Base-by-base conservation (phyloP, 2,888 invertebrate genomes). In the Craniophora ligustri region DNA sequence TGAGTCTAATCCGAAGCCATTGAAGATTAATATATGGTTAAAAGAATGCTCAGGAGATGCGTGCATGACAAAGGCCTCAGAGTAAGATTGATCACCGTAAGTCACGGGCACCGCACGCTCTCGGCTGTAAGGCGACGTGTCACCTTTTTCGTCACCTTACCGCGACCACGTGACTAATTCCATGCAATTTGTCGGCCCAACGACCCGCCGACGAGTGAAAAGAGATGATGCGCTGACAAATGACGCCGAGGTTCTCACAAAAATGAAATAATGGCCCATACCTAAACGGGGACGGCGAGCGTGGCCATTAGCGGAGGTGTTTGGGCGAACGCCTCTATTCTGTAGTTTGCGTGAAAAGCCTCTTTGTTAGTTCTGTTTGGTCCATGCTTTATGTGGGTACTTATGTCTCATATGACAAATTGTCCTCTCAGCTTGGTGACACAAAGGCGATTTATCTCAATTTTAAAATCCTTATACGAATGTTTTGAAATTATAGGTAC, bases 131-230 rank as follows among this genome's bases (percentile, higher is more conserved):
- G 82, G 81, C 84, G 86, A 87, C 85, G 78, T 86, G 88, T 93
- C 92, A 92, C 91, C 92, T 92, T 92, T 91, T 91, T 92, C 92
- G 92, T 92, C 92, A 92, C 91, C 92, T 92, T 90, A 76, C 82
- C 81, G 84, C 86, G 85, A 84, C 85, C 91, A 92, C 87, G 89
- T 90, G 91, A 92, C 91, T 92, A 92, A 92, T 93, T 87, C 87
- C 77, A 88, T 81, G 86, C 92, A 88, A 93, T 92, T 92, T 91
- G 92, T 92, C 92, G 85, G 76, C 82, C 87, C 87, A 86, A 87
- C 87, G 85, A 85, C 85, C 85, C 83, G 80, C 78, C 84, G 86
- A 79, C 85, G 76, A 86, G 85, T 91, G 91, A 92, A 92, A 91
- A 89, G 92, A 91, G 87, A 87, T 91, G 91, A 91, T 89, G 91